Evolutionary conservation across 2,797 vertebrate genomes (phyloP), one percentile per base, ranked within the genome.

Genomic region (Myotis pilosus): DNA sequence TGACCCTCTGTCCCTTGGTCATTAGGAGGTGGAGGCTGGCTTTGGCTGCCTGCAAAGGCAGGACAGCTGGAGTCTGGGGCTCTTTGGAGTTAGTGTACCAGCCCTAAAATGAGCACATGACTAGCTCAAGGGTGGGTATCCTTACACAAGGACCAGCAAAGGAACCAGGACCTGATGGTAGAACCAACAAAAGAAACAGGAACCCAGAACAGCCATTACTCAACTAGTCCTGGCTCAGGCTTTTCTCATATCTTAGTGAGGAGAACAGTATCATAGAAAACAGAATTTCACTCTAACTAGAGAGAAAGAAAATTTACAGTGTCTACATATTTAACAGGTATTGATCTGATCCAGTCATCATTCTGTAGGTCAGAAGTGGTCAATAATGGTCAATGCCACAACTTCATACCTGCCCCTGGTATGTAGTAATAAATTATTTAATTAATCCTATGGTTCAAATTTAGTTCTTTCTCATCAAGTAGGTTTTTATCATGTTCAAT

Each of bases 81-180:
- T 28, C 38, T 74, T 41, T 6, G 6, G 6, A 1, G 16, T 28
- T 41, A 62, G 1, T 0, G 0, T 3, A 0, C 20, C 47, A 57
- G 74, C 33, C 25, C 66, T 17, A 13, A 68, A n/a, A 55, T 0
- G 36, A n/a, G 41, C 13, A 36, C 3, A 20, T n/a, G 23, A 44
- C 16, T 2, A 0, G 28, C 2, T 20, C 0, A 5, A 15, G 4
- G 28, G 51, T 28, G 8, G 12, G 22, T 3, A 0, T 49, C n/a
- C 22, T 74, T 38, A 36, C 25, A 49, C 8, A 0, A 4, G 11
- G 41, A 25, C 51, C 23, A 30, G 8, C 6, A 3, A 28, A 47
- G 41, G 23, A 49, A 53, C 20, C 33, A 3, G 17, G 2, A 8
- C 23, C 75, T 30, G 2, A 15, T 22, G 20, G 55, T 6, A 4